Percentiles rank a stretch among this genome's conserved stretches.
phyloP scores from a whole-genome alignment of 1,140 invertebrate genomes.

The Bombus soroeensis region DNA sequence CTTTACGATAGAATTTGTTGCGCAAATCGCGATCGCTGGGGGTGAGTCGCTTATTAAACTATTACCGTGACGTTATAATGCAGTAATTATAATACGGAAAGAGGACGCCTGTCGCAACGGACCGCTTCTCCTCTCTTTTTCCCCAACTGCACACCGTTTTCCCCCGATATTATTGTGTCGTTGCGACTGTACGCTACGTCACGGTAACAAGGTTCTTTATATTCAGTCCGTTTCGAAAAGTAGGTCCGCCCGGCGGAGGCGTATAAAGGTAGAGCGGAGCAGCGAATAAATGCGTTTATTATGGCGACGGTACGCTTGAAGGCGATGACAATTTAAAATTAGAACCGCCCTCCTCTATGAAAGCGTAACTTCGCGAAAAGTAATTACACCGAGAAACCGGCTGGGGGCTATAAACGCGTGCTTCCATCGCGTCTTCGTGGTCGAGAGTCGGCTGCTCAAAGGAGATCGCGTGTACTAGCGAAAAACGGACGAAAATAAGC shows the following conservation, averaged over 20 bases:
- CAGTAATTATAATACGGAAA: constrained; percentile 52
- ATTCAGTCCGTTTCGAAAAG: constrained; percentile 21
- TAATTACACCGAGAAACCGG: constrained; percentile 22
- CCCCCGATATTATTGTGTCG: constrained; percentile 11
- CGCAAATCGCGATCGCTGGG: constrained; percentile 40
- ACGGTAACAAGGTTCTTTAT: constrained; percentile 29
- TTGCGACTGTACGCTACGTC: background rate
- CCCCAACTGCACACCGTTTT: background rate
- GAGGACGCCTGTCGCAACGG: background rate
- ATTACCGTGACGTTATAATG: constrained; percentile 33
- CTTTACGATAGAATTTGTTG: constrained; percentile 13
- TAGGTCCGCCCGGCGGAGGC: constrained; percentile 4
- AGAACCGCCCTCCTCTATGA: constrained; percentile 6
- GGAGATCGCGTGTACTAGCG: background rate
- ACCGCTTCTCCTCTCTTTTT: background rate
- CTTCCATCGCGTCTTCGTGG: background rate
- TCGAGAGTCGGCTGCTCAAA: background rate
- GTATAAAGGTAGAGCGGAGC: constrained; percentile 18
- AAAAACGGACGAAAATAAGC: background rate
- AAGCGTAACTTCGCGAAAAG: constrained; percentile 17
- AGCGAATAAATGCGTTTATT: constrained; percentile 51
- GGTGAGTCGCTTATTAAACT: constrained; percentile 39
- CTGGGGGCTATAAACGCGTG: background rate
- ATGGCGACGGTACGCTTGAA: constrained; percentile 18
- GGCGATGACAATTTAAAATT: constrained; percentile 48